Conservation (phyloP, 2,888 invertebrate species). For the Agriopis leucophaearia region DNA sequence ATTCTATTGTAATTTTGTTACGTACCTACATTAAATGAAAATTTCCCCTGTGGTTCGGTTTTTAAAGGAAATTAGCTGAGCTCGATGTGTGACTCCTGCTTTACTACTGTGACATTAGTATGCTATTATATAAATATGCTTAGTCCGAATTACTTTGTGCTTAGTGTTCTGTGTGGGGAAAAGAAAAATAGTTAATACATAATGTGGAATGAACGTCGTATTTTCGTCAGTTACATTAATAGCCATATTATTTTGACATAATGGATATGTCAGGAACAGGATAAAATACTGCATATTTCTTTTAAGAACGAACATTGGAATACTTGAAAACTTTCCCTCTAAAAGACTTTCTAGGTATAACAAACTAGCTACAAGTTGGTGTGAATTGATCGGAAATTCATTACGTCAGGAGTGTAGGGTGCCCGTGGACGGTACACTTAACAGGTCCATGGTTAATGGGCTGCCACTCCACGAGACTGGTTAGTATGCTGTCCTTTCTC, state of each 20-base stretch:
- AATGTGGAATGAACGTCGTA: not conserved
- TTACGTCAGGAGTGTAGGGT: not conserved
- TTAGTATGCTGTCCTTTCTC: constrained; percentile 2
- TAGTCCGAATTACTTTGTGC: constrained; percentile 16
- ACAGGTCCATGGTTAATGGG: constrained; percentile 5
- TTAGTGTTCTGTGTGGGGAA: constrained; percentile 2
- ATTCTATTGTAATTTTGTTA: too few relatives aligned
- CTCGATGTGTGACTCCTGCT: not conserved
- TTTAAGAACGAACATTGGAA: too few relatives aligned
- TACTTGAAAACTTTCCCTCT: not conserved
- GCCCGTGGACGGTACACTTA: not conserved
- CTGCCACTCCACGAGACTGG: constrained; percentile 7
- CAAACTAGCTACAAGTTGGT: not conserved
- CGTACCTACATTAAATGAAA: too few relatives aligned
- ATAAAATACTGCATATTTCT: too few relatives aligned
- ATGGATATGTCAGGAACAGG: too few relatives aligned
- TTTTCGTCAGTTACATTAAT: not conserved
- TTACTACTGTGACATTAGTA: not conserved
- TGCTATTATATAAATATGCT: constrained; percentile 19
- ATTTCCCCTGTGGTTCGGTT: not conserved
- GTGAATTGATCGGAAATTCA: not conserved
- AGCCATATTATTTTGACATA: not conserved
- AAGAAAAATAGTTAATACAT: constrained; percentile 9
- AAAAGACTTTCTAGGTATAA: not conserved
- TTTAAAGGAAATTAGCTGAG: not conserved